Evolutionary conservation across 2,113 vertebrate species (phyloP), one percentile per base, ranked within the genome.

Genomic region (Takifugu flavidus): DNA sequence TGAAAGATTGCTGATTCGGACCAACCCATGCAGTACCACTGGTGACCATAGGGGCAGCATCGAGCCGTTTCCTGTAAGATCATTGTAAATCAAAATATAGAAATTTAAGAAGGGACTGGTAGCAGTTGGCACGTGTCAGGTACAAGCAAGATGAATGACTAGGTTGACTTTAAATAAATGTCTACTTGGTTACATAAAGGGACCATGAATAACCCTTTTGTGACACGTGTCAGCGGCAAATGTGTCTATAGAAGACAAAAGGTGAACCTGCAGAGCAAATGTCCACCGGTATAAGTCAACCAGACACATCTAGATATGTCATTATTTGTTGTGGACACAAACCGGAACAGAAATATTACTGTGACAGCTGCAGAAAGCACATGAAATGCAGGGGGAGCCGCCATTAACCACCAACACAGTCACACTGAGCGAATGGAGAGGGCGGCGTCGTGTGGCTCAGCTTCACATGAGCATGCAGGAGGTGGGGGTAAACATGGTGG

Each of bases 401-500:
- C 49, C 45, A 4, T 51, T 4, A 34, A 51, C 54, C 57, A 54
- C 43, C 47, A 34, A 53, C 59, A 53, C 50, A 58, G 11, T 63
- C 57, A 53, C 28, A 62, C 59, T 58, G 65, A 70, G 78, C 79
- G 53, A 67, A 79, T 65, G 75, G 45, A 12, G 26, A 26, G 13
- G 14, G 51, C 20, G 20, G 50, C 27, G 5, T 25, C 65, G 53
- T 66, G 59, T 70, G 77, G 72, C 79, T 15, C 13, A 52, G 58
- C 26, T 70, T 31, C 46, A 49, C 53, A 67, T 74, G 56, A 70
- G 52, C 78, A 87, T 86, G 83, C 83, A 64, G 58, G 62, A 27
- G 53, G 54, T 67, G 6, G 45, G n/a, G 2, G 6, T 25, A 49
- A 72, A 10, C 46, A 49, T 14, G 56, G 53, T 45, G 12, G 4